Evolutionary conservation across 1,140 invertebrate species (phyloP).

Genomic region (Sarcophaga peregrina): DNA sequence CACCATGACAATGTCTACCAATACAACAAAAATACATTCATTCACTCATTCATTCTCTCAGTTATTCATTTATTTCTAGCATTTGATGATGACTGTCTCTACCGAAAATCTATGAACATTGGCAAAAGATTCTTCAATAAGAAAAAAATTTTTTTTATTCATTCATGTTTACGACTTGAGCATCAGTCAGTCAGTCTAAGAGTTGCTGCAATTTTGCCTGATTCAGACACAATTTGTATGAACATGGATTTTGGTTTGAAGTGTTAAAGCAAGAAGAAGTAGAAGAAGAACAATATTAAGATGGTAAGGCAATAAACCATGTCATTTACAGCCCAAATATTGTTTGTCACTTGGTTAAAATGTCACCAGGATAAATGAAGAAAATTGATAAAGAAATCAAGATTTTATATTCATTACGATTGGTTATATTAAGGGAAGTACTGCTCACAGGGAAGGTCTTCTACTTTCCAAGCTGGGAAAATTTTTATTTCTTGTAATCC

Average conservation of each 20-base stretch:
- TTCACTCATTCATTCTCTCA: not conserved
- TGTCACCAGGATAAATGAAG: conserved; percentile 10
- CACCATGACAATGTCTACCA: not conserved
- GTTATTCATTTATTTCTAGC: not conserved
- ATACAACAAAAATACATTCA: too few species aligned
- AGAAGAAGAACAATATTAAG: not conserved
- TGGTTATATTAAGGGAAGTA: not conserved
- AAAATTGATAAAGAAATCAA: conserved; percentile 24
- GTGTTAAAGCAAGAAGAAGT: not conserved
- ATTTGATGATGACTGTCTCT: not conserved
- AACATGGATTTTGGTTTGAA: not conserved
- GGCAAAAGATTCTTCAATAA: too few species aligned
- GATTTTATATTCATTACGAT: not conserved
- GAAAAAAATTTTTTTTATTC: not conserved
- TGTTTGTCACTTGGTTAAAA: conserved; percentile 37
- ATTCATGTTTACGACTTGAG: not conserved
- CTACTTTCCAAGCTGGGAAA: too few species aligned
- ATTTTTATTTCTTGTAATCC: too few species aligned
- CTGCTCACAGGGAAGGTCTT: not conserved
- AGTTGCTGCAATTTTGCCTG: not conserved
- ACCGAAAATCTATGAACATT: not conserved
- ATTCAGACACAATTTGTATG: not conserved
- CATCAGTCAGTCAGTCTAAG: not conserved
- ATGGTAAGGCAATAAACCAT: not conserved
- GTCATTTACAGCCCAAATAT: conserved; percentile 25